phyloP scores from a whole-genome alignment of 1,140 invertebrate genomes.

The Drosophila obscura region DNA sequence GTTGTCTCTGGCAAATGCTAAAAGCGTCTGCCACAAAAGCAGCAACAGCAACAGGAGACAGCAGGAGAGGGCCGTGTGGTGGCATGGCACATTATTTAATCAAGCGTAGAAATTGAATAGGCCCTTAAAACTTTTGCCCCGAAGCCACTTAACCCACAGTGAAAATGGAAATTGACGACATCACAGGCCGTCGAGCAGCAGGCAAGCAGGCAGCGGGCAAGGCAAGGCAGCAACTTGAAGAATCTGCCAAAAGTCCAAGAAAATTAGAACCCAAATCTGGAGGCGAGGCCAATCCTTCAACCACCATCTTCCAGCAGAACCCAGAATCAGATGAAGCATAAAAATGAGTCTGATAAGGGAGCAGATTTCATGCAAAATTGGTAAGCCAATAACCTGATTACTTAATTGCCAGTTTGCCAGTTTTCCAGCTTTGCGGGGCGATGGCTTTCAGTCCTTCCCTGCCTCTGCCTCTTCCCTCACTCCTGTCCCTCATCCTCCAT shows the following conservation, averaged over 20 bases:
- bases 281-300: conserved; percentile 5
- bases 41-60: conserved; percentile 10
- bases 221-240: conserved; percentile 30
- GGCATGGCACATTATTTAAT: conserved; percentile 78
- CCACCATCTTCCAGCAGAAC: background rate
- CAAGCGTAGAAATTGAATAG: conserved; percentile 82
- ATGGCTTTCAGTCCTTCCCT: conserved; percentile 16
- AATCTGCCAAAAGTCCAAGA: conserved; percentile 22
- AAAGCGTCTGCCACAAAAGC: conserved; percentile 64
- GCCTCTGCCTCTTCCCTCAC: too few relatives aligned
- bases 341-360: conserved; percentile 75
- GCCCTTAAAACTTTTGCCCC: conserved; percentile 80
- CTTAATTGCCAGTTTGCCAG: conserved; percentile 64
- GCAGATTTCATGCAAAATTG: conserved; percentile 78
- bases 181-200: conserved; percentile 31
- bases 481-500: conserved; percentile 3
- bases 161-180: conserved; percentile 80
- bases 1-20: conserved; percentile 62
- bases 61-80: conserved; percentile 1
- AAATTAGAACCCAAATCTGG: conserved; percentile 6
- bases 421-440: background rate
- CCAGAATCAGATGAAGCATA: conserved; percentile 34
- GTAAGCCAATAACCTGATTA: conserved; percentile 82
- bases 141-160: conserved; percentile 76
- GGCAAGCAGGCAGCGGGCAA: background rate